A percentile compares a stretch with the other conserved stretches of the same genome.
Evolutionary conservation across 2,113 vertebrate species (phyloP).

Genomic region (Excalfactoria chinensis): DNA sequence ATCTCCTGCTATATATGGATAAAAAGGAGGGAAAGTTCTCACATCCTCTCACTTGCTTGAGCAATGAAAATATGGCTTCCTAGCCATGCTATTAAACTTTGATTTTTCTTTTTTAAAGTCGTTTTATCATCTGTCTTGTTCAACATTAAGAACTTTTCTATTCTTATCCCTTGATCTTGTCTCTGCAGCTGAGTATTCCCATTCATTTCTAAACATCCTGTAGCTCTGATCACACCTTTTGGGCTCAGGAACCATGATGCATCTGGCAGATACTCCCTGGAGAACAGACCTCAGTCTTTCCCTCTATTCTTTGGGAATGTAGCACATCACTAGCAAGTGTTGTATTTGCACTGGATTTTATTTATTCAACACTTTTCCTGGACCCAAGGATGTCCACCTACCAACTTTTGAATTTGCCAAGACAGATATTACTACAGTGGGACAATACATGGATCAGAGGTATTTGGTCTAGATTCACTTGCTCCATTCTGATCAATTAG

Average conservation of each 20-base stretch:
- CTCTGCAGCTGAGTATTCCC: neutral
- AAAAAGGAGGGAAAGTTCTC: neutral
- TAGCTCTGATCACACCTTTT: neutral
- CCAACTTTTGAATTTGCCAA: neutral
- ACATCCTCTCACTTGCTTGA: neutral
- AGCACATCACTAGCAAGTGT: neutral
- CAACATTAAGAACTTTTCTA: neutral
- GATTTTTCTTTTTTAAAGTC: neutral
- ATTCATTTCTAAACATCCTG: neutral
- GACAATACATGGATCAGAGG: neutral
- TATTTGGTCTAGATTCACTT: neutral
- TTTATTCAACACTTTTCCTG: neutral
- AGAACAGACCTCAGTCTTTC: neutral
- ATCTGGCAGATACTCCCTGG: neutral
- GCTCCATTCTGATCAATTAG: neutral
- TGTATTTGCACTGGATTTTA: neutral
- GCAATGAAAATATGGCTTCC: neutral
- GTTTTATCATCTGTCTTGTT: neutral
- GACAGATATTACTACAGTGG: neutral
- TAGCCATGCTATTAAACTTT: neutral
- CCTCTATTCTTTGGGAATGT: neutral
- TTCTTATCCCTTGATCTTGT: neutral
- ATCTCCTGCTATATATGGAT: accelerated
- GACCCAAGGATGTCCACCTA: neutral
- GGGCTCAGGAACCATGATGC: neutral